phyloP scores from a whole-genome alignment of 2,888 invertebrate species.

The Drosophila anomelani region DNA sequence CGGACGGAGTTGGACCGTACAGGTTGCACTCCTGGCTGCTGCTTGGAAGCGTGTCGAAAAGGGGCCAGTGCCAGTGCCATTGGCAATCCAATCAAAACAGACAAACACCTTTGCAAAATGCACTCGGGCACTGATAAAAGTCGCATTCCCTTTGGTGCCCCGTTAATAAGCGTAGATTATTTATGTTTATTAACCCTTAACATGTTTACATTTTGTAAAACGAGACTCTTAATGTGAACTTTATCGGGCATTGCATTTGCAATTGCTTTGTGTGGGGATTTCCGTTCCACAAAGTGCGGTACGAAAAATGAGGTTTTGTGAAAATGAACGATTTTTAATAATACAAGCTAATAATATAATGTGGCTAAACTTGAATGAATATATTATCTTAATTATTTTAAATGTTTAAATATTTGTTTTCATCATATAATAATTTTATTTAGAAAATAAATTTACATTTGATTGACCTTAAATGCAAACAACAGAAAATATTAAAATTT shows the following conservation, averaged over 20 bases:
- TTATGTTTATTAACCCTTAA: slow-evolving; percentile 84
- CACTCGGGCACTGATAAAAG: slow-evolving; percentile 77
- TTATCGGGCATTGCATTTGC: slow-evolving; percentile 76
- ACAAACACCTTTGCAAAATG: slow-evolving; percentile 83
- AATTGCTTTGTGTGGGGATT: slow-evolving; percentile 57
- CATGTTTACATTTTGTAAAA: slow-evolving; percentile 84
- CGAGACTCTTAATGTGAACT: slow-evolving; percentile 84
- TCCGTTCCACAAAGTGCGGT: neutral
- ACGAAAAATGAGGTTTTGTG: slow-evolving; percentile 13
- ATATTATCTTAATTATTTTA: no score
- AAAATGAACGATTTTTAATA: no score
- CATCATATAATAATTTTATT: no score
- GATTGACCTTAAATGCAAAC: no score
- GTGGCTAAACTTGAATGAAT: no score
- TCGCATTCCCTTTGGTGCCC: slow-evolving; percentile 50
- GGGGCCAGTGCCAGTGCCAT: slow-evolving; percentile 22
- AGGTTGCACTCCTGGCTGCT: slow-evolving; percentile 37
- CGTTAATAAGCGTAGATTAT: slow-evolving; percentile 83
- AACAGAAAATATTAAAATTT: no score
- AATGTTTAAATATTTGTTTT: no score
- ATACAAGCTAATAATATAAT: no score
- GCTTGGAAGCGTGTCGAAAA: slow-evolving; percentile 48
- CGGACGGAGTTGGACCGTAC: slow-evolving; percentile 17
- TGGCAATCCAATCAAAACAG: slow-evolving; percentile 63
- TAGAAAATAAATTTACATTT: no score